phyloP scores from a whole-genome alignment of 2,797 vertebrate species.

The Buphagus erythrorhynchus region DNA sequence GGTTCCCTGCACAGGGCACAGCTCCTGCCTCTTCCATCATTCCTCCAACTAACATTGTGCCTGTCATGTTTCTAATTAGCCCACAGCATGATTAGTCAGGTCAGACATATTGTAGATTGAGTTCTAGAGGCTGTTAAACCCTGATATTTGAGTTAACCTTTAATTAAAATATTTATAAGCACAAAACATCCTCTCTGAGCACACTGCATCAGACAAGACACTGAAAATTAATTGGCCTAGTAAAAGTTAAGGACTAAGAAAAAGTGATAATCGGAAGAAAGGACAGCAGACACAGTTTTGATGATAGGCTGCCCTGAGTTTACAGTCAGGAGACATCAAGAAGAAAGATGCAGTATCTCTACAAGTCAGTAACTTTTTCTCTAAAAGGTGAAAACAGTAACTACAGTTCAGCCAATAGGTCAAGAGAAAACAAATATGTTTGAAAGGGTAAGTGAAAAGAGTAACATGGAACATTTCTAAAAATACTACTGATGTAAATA shows the following conservation, averaged over 20 bases:
- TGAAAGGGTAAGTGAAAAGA: not conserved
- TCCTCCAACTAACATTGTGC: accelerated
- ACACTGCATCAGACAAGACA: not conserved
- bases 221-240: not conserved
- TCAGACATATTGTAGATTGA: not conserved
- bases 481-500: not conserved
- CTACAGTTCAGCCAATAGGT: not conserved
- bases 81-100: not conserved
- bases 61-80: not conserved
- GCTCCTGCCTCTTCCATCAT: not conserved
- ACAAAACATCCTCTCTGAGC: not conserved
- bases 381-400: not conserved
- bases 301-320: not conserved
- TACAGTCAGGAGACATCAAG: not conserved
- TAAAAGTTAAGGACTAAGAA: not conserved
- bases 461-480: not conserved
- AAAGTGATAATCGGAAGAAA: not conserved
- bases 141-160: not conserved
- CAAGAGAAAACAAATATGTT: not conserved
- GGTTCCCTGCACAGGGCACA: not conserved
- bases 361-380: not conserved
- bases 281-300: not conserved
- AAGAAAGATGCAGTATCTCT: not conserved
- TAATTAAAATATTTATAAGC: constrained; percentile 1
- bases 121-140: not conserved